Percentiles rank a stretch among this genome's conserved stretches.
Evolutionary conservation across 92 coral and sea anemone species (phyloP).

Genomic region (Virgularia gustaviana): DNA sequence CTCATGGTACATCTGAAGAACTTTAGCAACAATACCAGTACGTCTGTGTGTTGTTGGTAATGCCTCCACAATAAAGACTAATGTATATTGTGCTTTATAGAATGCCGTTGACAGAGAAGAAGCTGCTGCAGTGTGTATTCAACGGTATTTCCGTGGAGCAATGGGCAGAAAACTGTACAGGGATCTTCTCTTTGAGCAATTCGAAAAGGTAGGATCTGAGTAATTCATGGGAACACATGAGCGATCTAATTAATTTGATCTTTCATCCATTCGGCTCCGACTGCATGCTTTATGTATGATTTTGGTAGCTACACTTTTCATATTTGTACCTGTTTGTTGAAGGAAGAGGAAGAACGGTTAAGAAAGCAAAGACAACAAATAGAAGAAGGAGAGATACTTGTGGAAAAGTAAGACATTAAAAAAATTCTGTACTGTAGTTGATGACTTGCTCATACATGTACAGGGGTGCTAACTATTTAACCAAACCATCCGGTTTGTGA

Average conservation of each 20-base stretch:
- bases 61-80: no score
- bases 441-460: no score
- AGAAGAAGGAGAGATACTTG: conserved; percentile 87
- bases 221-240: no score
- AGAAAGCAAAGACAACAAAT: conserved; percentile 78
- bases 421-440: no score
- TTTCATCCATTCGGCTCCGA: no score
- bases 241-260: no score
- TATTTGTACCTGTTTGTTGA: not conserved
- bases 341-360: conserved; percentile 87
- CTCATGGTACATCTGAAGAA: no score
- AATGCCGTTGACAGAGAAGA: conserved; percentile 60
- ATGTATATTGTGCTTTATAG: not conserved
- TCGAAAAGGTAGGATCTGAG: conserved; percentile 79
- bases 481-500: no score
- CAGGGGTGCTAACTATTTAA: no score
- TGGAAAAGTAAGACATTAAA: conserved; percentile 98
- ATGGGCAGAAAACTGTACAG: conserved; percentile 71
- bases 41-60: no score
- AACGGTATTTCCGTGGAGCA: conserved; percentile 79
- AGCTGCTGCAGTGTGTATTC: conserved; percentile 85
- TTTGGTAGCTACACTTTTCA: not conserved
- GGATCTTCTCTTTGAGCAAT: conserved; percentile 76
- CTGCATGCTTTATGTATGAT: not conserved
- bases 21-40: no score